Conservation (phyloP, 2,113 vertebrate species). For the Phylloscopus trochilus region DNA sequence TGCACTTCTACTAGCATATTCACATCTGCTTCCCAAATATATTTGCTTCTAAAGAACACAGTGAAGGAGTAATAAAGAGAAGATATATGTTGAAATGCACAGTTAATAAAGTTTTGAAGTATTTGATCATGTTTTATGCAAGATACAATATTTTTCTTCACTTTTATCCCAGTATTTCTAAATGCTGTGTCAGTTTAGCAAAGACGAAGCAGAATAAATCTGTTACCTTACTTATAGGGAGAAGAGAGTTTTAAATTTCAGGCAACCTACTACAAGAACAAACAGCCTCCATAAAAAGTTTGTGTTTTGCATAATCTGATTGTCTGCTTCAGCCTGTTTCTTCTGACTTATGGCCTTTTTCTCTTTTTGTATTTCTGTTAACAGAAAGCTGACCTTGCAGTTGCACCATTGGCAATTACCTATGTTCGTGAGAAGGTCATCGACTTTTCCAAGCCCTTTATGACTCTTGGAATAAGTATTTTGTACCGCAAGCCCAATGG, state of each 20-base stretch:
- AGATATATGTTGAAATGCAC: background rate
- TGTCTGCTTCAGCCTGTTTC: slow-evolving; percentile 64
- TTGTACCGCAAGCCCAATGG: slow-evolving; percentile 99
- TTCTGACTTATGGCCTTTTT: slow-evolving; percentile 69
- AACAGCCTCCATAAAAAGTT: slow-evolving; percentile 62
- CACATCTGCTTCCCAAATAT: background rate
- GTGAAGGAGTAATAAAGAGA: background rate
- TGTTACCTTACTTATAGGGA: background rate
- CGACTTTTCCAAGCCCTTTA: slow-evolving; percentile 99
- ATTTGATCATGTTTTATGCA: background rate
- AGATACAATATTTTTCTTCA: background rate
- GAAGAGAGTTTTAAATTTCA: slow-evolving; percentile 67
- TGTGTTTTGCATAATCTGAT: slow-evolving; percentile 79
- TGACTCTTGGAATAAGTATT: slow-evolving; percentile 99
- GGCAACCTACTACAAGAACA: slow-evolving; percentile 56
- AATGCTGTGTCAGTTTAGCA: background rate
- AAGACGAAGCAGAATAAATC: slow-evolving; percentile 31
- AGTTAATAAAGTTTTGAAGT: background rate
- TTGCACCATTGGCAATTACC: slow-evolving; percentile 96
- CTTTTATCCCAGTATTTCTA: background rate
- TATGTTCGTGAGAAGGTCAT: slow-evolving; percentile 98
- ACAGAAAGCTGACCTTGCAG: slow-evolving; percentile 99
- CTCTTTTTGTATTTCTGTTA: slow-evolving; percentile 78
- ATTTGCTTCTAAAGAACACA: background rate
- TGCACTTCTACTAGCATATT: background rate